phyloP scores from a whole-genome alignment of 2,797 vertebrate species.

The Picus viridis region DNA sequence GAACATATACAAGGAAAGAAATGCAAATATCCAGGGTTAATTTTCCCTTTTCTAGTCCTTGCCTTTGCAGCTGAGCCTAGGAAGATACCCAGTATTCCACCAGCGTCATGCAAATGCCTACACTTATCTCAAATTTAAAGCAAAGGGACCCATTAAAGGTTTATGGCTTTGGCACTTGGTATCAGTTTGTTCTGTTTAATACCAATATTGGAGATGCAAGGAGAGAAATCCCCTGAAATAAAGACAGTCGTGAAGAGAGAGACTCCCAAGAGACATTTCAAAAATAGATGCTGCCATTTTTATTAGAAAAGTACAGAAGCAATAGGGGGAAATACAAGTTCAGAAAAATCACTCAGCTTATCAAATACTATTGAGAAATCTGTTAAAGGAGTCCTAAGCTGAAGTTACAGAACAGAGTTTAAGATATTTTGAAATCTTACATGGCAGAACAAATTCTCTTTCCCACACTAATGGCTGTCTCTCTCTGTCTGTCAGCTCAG shows the following conservation, averaged over 20 bases:
- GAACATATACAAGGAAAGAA: background rate
- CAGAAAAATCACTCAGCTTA: background rate
- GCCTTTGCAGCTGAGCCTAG: background rate
- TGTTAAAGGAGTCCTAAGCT: background rate
- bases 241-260: background rate
- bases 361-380: slow-evolving; percentile 2
- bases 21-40: background rate
- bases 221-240: slow-evolving; percentile 14
- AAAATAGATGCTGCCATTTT: slow-evolving; percentile 43
- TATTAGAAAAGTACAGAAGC: background rate
- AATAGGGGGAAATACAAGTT: background rate
- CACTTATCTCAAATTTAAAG: background rate
- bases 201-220: background rate
- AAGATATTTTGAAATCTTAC: slow-evolving; percentile 52
- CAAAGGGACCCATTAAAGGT: background rate
- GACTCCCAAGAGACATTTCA: background rate
- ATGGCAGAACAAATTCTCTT: slow-evolving; percentile 67
- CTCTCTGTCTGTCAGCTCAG: slow-evolving; percentile 63
- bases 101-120: background rate
- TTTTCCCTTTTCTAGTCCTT: background rate
- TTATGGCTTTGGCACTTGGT: background rate
- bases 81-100: background rate
- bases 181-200: background rate
- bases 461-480: slow-evolving; percentile 48
- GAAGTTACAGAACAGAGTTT: slow-evolving; percentile 32